phyloP scores from a whole-genome alignment of 2,888 invertebrate species.

The Vanessa cardui region DNA sequence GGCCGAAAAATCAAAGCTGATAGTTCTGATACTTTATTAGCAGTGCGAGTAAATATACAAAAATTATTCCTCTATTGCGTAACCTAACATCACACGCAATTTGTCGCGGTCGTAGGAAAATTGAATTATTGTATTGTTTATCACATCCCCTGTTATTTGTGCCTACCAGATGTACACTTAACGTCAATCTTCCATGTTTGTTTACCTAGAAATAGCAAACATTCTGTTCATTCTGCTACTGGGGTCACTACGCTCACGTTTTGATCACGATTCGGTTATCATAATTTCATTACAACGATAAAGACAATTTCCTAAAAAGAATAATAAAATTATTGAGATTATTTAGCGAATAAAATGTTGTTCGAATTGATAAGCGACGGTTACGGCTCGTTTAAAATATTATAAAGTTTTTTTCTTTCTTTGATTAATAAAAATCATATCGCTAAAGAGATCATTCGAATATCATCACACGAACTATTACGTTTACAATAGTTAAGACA shows the following conservation, averaged over 20 bases:
- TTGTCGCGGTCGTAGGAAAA: constrained; percentile 69
- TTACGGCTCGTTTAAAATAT: too few relatives aligned
- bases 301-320: constrained; percentile 35
- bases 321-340: not conserved
- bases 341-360: too few relatives aligned
- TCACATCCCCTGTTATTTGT: constrained; percentile 76
- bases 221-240: constrained; percentile 52
- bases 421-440: too few relatives aligned
- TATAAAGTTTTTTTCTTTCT: too few relatives aligned
- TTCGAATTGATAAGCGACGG: not conserved
- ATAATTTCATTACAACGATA: constrained; percentile 60
- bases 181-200: constrained; percentile 79
- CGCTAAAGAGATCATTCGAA: too few relatives aligned
- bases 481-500: too few relatives aligned
- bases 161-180: constrained; percentile 79
- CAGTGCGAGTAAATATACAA: constrained; percentile 22
- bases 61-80: constrained; percentile 36
- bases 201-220: constrained; percentile 80
- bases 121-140: constrained; percentile 78
- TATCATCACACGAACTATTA: too few relatives aligned
- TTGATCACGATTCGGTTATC: constrained; percentile 71
- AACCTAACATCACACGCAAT: constrained; percentile 62
- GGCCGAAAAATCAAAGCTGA: too few relatives aligned
- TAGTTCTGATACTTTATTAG: constrained; percentile 41
- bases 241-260: constrained; percentile 72